Conservation (phyloP, 2,797 vertebrate species). For the Sebastes vulpes region DNA sequence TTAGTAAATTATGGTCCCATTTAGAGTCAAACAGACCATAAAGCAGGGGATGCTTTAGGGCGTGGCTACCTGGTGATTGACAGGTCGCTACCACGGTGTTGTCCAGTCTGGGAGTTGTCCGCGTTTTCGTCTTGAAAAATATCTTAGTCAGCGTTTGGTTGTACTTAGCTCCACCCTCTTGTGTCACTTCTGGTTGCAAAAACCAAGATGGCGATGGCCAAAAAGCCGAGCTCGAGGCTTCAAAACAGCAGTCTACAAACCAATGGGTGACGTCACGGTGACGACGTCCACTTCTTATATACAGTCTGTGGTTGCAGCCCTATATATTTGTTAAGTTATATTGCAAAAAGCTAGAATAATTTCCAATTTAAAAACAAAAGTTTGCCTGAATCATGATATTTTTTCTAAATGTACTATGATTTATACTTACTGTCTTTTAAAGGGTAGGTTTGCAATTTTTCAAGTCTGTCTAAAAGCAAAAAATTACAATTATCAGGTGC, state of each 20-base stretch:
- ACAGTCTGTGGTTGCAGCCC: rapidly evolving
- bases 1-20: background rate
- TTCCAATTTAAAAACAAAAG: background rate
- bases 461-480: background rate
- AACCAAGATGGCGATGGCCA: background rate
- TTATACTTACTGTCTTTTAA: background rate
- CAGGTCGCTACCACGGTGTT: background rate
- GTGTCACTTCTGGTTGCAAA: background rate
- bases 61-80: background rate
- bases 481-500: background rate
- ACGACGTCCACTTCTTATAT: background rate
- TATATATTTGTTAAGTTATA: background rate
- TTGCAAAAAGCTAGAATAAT: background rate
- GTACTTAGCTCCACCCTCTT: background rate
- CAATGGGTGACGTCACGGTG: background rate
- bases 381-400: background rate
- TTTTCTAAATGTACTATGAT: background rate
- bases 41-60: background rate
- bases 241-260: background rate
- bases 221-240: rapidly evolving
- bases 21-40: too few species aligned
- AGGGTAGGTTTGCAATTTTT: background rate
- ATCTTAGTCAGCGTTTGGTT: background rate
- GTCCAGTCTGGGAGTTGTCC: background rate
- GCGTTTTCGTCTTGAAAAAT: rapidly evolving